Conservation (phyloP, 2,113 vertebrate species). For the Ardeotis arabs region DNA sequence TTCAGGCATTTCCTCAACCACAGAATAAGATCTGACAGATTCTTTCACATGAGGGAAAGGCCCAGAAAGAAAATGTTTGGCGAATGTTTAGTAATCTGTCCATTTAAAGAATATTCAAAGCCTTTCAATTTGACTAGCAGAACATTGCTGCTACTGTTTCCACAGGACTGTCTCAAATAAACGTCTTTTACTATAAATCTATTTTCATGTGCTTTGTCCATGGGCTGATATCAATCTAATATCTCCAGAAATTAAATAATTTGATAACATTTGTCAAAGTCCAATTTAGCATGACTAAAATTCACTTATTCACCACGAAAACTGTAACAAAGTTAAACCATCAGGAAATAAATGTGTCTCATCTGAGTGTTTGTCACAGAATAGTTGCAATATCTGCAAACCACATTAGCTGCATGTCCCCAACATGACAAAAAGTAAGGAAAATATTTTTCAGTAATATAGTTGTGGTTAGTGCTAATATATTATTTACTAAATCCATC, state of each 20-base stretch:
- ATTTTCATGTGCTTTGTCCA: not conserved
- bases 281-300: constrained; percentile 17
- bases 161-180: constrained; percentile 6
- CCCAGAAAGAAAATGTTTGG: constrained; percentile 46
- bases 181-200: not conserved
- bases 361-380: not conserved
- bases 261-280: not conserved
- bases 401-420: not conserved
- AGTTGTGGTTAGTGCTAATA: not conserved
- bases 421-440: not conserved
- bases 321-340: not conserved
- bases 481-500: not conserved
- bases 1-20: constrained; percentile 60
- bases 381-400: not conserved
- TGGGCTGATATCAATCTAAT: not conserved
- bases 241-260: not conserved
- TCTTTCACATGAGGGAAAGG: constrained; percentile 40
- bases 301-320: constrained; percentile 27
- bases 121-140: not conserved
- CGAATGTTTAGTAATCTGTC: constrained; percentile 35
- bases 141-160: not conserved
- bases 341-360: not conserved
- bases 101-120: constrained; percentile 30
- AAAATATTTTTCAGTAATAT: not conserved
- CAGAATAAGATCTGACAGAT: constrained; percentile 62